A percentile compares a stretch with the other conserved stretches of the same genome.
Evolutionary conservation across 2,113 vertebrate genomes (phyloP).

Genomic region (Campylomormyrus numenius): DNA sequence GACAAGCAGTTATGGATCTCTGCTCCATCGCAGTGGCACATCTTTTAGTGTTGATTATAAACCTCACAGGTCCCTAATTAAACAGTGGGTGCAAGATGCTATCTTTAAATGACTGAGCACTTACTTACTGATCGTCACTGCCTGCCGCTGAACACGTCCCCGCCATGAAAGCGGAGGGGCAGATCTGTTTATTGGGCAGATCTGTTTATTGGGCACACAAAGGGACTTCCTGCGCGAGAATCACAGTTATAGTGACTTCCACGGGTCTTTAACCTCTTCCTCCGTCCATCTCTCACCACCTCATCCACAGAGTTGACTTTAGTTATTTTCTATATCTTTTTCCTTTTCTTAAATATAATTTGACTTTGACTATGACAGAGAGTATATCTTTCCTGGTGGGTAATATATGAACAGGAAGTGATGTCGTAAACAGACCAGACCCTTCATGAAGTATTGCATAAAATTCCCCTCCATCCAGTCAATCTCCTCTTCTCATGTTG

Average conservation of each 20-base stretch:
- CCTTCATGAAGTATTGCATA: conserved; percentile 11
- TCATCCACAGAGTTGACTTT: not conserved
- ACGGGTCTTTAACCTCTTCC: not conserved
- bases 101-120: conserved; percentile 39
- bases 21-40: conserved; percentile 52
- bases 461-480: not conserved
- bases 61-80: conserved; percentile 60
- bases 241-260: not conserved
- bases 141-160: conserved; percentile 26
- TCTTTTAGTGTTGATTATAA: conserved; percentile 58
- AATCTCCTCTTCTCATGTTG: not conserved
- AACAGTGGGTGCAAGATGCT: conserved; percentile 42
- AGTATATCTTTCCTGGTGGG: not conserved
- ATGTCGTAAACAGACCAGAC: not conserved
- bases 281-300: not conserved
- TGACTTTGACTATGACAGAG: not conserved
- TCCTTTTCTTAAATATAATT: not conserved
- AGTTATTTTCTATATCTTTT: conserved; percentile 9
- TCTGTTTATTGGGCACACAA: conserved; percentile 26
- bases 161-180: conserved; percentile 25
- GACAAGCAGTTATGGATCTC: conserved; percentile 51
- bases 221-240: conserved; percentile 8
- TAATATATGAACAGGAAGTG: conserved; percentile 13
- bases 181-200: conserved; percentile 35
- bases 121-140: conserved; percentile 46